Conservation (phyloP, 2,888 invertebrate genomes). For the Lasioglossum marginatum region DNA sequence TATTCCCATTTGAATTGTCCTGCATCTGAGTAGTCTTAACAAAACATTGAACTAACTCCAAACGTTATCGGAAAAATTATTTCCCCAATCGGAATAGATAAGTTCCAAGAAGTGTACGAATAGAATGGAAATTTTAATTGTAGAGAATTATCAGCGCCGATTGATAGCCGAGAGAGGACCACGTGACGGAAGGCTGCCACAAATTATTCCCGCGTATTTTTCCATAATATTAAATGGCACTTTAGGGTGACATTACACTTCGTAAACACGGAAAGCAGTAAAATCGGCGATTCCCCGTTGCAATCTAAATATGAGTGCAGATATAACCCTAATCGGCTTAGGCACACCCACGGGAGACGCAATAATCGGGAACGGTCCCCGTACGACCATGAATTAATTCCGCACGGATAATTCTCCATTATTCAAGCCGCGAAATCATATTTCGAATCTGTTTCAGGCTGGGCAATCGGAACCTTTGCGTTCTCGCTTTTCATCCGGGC, state of each 20-base stretch:
- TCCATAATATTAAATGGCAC: background rate
- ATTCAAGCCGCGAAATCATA: slow-evolving; percentile 75
- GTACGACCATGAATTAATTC: slow-evolving; percentile 73
- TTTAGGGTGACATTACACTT: background rate
- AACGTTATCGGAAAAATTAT: background rate
- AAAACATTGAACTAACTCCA: background rate
- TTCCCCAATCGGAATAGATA: background rate
- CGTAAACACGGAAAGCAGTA: slow-evolving; percentile 29
- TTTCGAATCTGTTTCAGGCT: slow-evolving; percentile 61
- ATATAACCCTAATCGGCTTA: slow-evolving; percentile 67
- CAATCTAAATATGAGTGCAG: slow-evolving; percentile 53
- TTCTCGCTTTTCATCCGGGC: slow-evolving; percentile 13
- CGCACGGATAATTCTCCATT: slow-evolving; percentile 76
- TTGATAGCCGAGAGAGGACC: background rate
- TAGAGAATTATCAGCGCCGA: background rate
- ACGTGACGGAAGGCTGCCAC: background rate
- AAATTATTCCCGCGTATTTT: background rate
- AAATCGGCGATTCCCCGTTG: slow-evolving; percentile 31
- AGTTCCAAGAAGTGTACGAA: background rate
- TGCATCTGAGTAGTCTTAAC: background rate
- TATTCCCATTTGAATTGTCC: background rate
- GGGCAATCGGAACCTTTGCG: slow-evolving; percentile 60
- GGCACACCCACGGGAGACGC: slow-evolving; percentile 53
- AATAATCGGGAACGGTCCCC: slow-evolving; percentile 67
- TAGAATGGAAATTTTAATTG: background rate